Evolutionary conservation across 2,888 invertebrate species (phyloP).

Genomic region (Nemotelus nigrinus): DNA sequence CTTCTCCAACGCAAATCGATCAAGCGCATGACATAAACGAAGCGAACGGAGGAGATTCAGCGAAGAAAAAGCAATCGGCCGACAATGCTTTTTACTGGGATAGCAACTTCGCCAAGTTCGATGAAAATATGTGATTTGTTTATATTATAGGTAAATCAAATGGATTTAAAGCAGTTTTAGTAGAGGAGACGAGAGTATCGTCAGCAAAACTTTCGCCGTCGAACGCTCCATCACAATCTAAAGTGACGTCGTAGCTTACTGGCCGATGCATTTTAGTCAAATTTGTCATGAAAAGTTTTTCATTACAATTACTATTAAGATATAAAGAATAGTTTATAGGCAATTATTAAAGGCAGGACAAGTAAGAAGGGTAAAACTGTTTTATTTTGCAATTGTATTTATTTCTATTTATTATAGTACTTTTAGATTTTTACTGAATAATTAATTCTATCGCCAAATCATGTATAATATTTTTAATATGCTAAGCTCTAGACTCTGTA

Average conservation of each 20-base stretch:
- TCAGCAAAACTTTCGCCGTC: conserved; percentile 7
- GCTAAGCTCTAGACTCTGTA: too few relatives aligned
- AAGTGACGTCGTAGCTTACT: neutral
- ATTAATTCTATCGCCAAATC: too few relatives aligned
- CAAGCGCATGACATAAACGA: conserved; percentile 45
- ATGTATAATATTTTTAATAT: too few relatives aligned
- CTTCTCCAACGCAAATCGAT: conserved; percentile 50
- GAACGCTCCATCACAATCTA: neutral
- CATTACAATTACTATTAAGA: conserved; percentile 57
- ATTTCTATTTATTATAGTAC: too few relatives aligned
- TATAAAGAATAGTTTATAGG: conserved; percentile 52
- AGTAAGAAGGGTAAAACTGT: too few relatives aligned
- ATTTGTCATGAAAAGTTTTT: conserved; percentile 58
- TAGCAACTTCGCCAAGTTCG: conserved; percentile 65
- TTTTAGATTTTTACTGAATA: too few relatives aligned
- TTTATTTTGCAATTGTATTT: too few relatives aligned
- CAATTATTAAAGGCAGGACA: too few relatives aligned
- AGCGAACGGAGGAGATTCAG: conserved; percentile 44
- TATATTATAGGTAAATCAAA: conserved; percentile 50
- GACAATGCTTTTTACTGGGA: conserved; percentile 60
- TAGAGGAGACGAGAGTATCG: neutral
- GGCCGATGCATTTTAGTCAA: conserved; percentile 56
- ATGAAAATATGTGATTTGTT: conserved; percentile 66
- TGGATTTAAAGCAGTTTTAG: neutral
- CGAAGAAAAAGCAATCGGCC: conserved; percentile 45